These are phyloP conservation scores for Oophaga sylvatica DNA, from an alignment of 2,797 vertebrate species.

Conservation along the genomic window DNA sequence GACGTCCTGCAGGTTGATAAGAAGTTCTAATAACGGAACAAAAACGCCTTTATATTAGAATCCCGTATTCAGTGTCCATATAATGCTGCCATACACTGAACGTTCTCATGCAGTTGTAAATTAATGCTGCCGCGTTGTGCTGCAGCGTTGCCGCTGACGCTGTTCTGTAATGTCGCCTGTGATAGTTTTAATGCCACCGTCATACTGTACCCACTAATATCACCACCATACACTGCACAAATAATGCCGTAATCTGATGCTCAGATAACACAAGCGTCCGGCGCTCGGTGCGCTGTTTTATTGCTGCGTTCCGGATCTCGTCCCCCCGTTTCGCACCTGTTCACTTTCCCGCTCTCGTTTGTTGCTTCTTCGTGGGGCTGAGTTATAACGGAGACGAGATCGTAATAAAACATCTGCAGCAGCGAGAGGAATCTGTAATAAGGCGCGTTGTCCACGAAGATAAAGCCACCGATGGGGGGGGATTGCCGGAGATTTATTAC, in stretches of 20 bases:
- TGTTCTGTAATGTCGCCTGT: no score
- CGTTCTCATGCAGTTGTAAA: no score
- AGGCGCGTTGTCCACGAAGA: not conserved
- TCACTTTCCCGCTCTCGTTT: not conserved
- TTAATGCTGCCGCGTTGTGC: no score
- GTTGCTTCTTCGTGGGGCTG: not conserved
- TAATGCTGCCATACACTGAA: not conserved
- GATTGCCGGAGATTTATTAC: no score
- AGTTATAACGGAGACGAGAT: slow-evolving; percentile 20
- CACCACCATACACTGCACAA: not conserved
- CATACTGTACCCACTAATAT: not conserved
- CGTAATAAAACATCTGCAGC: slow-evolving; percentile 31
- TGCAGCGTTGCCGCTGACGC: no score
- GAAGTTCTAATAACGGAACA: no score
- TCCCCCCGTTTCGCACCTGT: not conserved
- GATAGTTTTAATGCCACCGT: not conserved
- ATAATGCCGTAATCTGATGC: not conserved
- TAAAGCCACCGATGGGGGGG: not conserved
- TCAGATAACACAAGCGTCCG: not conserved
- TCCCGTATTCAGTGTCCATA: not conserved
- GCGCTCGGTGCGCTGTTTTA: no score
- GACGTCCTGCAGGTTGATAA: no score
- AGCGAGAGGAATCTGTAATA: not conserved
- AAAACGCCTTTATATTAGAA: no score
- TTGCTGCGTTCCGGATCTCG: not conserved